These are phyloP conservation scores for Drepana arcuata DNA, from an alignment of 1,140 invertebrate genomes.

Conservation along the genomic window DNA sequence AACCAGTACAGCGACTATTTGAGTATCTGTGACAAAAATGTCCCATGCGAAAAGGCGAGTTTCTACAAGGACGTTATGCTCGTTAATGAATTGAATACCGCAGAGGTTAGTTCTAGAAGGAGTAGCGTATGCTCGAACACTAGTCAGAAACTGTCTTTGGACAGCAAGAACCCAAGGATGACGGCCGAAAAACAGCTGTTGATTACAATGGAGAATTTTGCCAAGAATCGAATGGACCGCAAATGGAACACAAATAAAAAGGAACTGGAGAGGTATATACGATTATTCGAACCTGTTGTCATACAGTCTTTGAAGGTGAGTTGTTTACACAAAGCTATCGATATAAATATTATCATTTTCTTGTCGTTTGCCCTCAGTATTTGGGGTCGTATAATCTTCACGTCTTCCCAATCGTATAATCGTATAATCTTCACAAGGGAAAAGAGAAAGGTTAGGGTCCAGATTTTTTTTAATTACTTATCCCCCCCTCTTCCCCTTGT, in stretches of 20 bases:
- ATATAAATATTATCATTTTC: no score
- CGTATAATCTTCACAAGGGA: no score
- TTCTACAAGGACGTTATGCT: slow-evolving; percentile 40
- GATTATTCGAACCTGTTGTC: slow-evolving; percentile 91
- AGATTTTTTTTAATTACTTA: no score
- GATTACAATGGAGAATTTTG: slow-evolving; percentile 59
- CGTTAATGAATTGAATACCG: slow-evolving; percentile 12
- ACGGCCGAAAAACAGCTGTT: slow-evolving; percentile 44
- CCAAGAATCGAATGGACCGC: slow-evolving; percentile 56
- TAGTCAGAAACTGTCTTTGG: slow-evolving; percentile 42
- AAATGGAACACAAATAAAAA: slow-evolving; percentile 76
- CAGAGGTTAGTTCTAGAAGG: slow-evolving; percentile 24
- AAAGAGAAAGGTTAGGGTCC: no score
- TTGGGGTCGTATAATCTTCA: no score
- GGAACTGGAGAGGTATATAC: slow-evolving; percentile 84
- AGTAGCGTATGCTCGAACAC: slow-evolving; percentile 32
- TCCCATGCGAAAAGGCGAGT: slow-evolving; percentile 6
- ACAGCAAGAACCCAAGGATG: slow-evolving; percentile 43
- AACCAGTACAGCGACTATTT: slow-evolving; percentile 75
- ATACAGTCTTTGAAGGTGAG: slow-evolving; percentile 85
- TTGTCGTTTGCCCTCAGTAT: no score
- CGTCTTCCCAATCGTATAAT: no score
- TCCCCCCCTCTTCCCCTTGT: no score
- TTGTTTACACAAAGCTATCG: no score
- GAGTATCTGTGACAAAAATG: slow-evolving; percentile 31